phyloP scores from a whole-genome alignment of 2,888 invertebrate genomes.

The Epirrhoe tristata region DNA sequence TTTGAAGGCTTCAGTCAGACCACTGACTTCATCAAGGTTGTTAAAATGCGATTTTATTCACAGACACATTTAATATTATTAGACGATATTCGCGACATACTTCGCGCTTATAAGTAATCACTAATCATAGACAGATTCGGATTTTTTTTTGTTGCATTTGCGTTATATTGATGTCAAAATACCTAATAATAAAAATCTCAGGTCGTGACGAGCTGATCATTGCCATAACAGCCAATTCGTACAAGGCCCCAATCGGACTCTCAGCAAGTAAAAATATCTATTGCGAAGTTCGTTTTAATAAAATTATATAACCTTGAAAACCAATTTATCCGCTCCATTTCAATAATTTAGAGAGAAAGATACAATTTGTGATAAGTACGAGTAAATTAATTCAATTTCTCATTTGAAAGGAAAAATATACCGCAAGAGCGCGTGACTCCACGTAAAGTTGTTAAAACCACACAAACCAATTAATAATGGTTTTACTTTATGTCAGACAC shows the following conservation, averaged over 20 bases:
- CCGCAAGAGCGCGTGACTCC: constrained; percentile 37
- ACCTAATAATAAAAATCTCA: not conserved
- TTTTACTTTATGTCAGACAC: too few relatives aligned
- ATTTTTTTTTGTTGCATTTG: not conserved
- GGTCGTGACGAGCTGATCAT: constrained; percentile 26
- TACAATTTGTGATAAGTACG: constrained; percentile 42
- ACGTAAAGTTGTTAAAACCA: constrained; percentile 23
- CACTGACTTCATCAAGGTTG: too few relatives aligned
- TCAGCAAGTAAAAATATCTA: constrained; percentile 36
- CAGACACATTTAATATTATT: too few relatives aligned
- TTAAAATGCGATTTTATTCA: too few relatives aligned
- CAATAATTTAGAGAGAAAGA: constrained; percentile 58
- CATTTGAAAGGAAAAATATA: constrained; percentile 30
- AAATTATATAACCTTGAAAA: constrained; percentile 57
- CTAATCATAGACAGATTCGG: not conserved
- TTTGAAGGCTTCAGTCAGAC: too few relatives aligned
- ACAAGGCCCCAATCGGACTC: constrained; percentile 48
- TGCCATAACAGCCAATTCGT: constrained; percentile 53
- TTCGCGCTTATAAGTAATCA: not conserved
- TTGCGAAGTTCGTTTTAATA: constrained; percentile 45
- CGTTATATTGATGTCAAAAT: not conserved
- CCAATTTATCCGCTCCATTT: constrained; percentile 65
- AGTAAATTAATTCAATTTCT: constrained; percentile 53
- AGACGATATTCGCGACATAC: too few relatives aligned
- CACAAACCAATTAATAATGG: not conserved